Percentiles rank a stretch among this genome's conserved stretches.
phyloP scores from a whole-genome alignment of 2,797 vertebrate species.

The Parambassis ranga region DNA sequence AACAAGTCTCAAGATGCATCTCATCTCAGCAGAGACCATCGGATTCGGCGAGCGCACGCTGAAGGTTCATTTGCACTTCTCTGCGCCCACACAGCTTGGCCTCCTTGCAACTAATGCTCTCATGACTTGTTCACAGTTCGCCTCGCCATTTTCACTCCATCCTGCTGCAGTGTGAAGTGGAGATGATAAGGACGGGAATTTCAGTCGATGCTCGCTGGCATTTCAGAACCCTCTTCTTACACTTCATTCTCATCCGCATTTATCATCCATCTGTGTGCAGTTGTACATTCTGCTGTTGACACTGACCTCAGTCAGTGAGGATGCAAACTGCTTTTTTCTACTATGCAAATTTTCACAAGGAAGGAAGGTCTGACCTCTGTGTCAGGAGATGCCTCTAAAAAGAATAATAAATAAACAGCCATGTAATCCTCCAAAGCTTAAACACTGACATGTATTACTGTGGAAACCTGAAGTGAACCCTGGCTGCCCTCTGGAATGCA shows the following conservation, averaged over 20 bases:
- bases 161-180: background rate
- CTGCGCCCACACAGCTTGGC: conserved; percentile 52
- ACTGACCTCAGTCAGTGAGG: background rate
- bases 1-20: conserved; percentile 8
- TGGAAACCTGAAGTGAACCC: background rate
- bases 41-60: conserved; percentile 9
- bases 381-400: too few species aligned
- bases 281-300: background rate
- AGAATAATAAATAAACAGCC: too few species aligned
- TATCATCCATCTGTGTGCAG: background rate
- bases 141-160: conserved; percentile 4
- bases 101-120: conserved; percentile 25
- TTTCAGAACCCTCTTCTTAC: background rate
- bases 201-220: background rate
- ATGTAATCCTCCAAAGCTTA: too few species aligned
- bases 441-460: background rate
- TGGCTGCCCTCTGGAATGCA: conserved; percentile 2
- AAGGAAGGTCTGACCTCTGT: background rate
- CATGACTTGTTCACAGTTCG: conserved; percentile 19
- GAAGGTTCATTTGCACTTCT: conserved; percentile 33
- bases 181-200: background rate
- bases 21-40: background rate
- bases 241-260: background rate
- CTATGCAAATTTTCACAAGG: background rate
- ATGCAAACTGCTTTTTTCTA: background rate